Base-by-base conservation (phyloP, 2,113 vertebrate species). In the Mormyrus lacerda region DNA sequence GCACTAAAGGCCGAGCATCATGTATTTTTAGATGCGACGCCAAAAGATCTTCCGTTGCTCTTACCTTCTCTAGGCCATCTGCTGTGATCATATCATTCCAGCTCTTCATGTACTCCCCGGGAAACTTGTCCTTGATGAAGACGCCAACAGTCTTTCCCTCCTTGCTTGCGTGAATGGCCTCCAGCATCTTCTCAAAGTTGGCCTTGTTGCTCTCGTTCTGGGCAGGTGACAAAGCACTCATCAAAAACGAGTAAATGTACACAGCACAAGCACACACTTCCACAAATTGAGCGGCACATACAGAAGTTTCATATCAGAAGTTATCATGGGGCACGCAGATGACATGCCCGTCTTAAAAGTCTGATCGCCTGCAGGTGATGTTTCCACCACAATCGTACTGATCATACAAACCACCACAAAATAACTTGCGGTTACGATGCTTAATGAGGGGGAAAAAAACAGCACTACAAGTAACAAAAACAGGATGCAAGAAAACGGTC, bases 71-170 rank as follows among this genome's bases (percentile, higher is more conserved):
- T 89, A 98, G 96, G 0, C 97, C 97, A 88, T 98, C 97, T 0
- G 96, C 96, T 24, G 92, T 95, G 27, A 99, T 94, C 3, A 95
- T 94, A 79, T 98, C 97, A 10, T 97, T 98, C 97, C 97, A 99
- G 94, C 96, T 97, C 92, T 96, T 97, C 97, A 98, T 97, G 95
- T 98, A 99, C 13, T 98, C 97, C 4, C 98, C 98, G 0, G 97
- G 97, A 91, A 98, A 99, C 10, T 97, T 97, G 94, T 99, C 98
- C 92, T 99, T 99, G 94, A 95, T 96, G 95, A 99, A 99, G 13
- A 99, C 94, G 0, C 98, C 98, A 11, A 99, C 95, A 5, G 95
- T 95, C 89, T 97, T 97, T 11, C 98, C 97, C 0, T 94, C 96
- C 90, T 95, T 97, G 95, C 98, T 99, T 89, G 94, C 93, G 69